These are phyloP conservation scores for Agapostemon virescens DNA, from an alignment of 2,888 invertebrate species.

Conservation along the genomic window DNA sequence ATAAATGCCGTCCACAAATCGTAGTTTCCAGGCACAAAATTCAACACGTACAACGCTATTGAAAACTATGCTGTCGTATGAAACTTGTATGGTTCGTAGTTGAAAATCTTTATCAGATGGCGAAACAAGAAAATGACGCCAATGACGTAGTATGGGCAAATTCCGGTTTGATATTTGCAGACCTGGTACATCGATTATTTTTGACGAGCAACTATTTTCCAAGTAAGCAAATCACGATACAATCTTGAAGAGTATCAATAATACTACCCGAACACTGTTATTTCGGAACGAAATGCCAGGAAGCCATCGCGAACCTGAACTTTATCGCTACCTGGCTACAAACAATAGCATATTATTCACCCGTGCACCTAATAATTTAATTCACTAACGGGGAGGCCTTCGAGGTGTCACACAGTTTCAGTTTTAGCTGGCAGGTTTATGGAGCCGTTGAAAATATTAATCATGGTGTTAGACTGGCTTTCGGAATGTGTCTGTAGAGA, in stretches of 20 bases:
- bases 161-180: too few relatives aligned
- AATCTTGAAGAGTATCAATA: background rate
- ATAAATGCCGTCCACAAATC: too few relatives aligned
- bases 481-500: background rate
- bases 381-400: background rate
- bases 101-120: too few relatives aligned
- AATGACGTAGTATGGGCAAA: too few relatives aligned
- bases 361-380: background rate
- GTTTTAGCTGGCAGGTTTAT: background rate
- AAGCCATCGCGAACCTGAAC: background rate
- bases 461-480: background rate
- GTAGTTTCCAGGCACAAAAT: too few relatives aligned
- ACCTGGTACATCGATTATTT: too few relatives aligned
- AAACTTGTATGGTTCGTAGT: too few relatives aligned
- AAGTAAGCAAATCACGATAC: background rate
- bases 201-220: background rate
- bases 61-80: too few relatives aligned
- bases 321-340: background rate
- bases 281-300: background rate
- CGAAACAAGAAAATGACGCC: too few relatives aligned
- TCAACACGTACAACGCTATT: too few relatives aligned
- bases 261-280: slow-evolving; percentile 7
- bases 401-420: background rate
- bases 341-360: slow-evolving; percentile 1
- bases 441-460: background rate